Evolutionary conservation across 2,113 vertebrate genomes (phyloP), one percentile per base, ranked within the genome.

Genomic region (Pelusios castaneus): DNA sequence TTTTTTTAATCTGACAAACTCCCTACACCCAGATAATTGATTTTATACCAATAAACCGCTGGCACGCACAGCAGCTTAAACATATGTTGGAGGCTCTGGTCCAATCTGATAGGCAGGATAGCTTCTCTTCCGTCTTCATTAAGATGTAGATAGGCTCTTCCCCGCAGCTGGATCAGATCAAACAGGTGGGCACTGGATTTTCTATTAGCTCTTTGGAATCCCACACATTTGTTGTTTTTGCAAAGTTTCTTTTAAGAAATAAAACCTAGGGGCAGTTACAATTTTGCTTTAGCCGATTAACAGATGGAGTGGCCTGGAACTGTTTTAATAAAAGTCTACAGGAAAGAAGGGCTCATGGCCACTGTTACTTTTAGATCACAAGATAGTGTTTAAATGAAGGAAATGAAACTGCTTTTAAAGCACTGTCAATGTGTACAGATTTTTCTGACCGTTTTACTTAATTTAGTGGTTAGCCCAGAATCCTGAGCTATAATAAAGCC

Each of bases 401-500:
- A 21, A 52, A 49, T 54, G 45, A 54, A 58, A 47, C 41, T 25
- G 91, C 70, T 80, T 49, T 31, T 58, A 47, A 80, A 58, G 19
- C 70, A 41, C 52, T 63, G 34, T 43, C 84, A 78, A 3, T 41
- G 56, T 31, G 70, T 31, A 13, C 2, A 2, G 7, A 56, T n/a
- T 29, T 45, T 82, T 56, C 24, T 49, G 17, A 34, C 70, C 22
- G 27, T 51, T 17, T 41, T 79, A 31, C 19, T 75, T 67, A n/a
- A 22, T 16, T 10, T 51, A 9, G 1, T 0, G 29, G 14, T 13
- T 13, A 17, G 3, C 47, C 29, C 47, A 27, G 34, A 75, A 5
- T 19, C 51, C 45, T 24, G 27, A 1, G 1, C 24, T 80, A 2
- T 27, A 43, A 55, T 45, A n/a, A 51, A 17, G 1, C 0, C 1